Evolutionary conservation across 2,888 invertebrate genomes (phyloP).

Genomic region (Bellardia pandia): DNA sequence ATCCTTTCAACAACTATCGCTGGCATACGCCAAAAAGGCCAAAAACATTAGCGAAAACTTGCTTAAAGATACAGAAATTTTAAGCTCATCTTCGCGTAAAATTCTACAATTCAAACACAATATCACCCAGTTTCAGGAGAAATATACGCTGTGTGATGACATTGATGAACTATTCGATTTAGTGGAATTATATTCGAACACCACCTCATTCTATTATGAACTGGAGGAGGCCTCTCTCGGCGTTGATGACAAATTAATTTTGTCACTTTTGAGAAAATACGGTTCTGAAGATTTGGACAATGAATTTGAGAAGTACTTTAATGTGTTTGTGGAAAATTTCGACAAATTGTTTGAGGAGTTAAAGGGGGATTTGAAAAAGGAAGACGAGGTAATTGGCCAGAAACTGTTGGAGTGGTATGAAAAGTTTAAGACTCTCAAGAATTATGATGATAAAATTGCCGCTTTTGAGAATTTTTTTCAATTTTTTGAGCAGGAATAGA

Average conservation of each 20-base stretch:
- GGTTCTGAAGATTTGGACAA: constrained; percentile 66
- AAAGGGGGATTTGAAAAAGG: constrained; percentile 24
- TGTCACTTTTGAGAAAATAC: constrained; percentile 47
- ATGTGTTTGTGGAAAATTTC: constrained; percentile 59
- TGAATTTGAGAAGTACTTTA: constrained; percentile 61
- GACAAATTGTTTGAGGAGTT: constrained; percentile 30
- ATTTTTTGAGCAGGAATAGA: constrained; percentile 13
- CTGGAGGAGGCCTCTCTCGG: constrained; percentile 1
- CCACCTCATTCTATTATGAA: constrained; percentile 64
- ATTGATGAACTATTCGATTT: constrained; percentile 61
- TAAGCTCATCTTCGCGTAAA: background rate
- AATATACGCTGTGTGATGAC: constrained; percentile 34
- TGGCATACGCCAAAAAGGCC: constrained; percentile 53
- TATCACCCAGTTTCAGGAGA: constrained; percentile 63
- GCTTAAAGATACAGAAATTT: constrained; percentile 45
- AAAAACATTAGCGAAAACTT: constrained; percentile 56
- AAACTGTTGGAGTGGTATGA: constrained; percentile 41
- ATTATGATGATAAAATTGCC: constrained; percentile 50
- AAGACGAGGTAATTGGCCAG: constrained; percentile 15
- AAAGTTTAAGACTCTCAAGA: constrained; percentile 25
- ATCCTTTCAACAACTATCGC: constrained; percentile 51
- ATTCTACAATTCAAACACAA: constrained; percentile 49
- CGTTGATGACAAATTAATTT: constrained; percentile 40
- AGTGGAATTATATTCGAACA: constrained; percentile 65
- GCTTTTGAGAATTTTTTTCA: constrained; percentile 49